A percentile compares a stretch with the other conserved stretches of the same genome.
These are phyloP conservation scores for Sciurus vulgaris DNA, from an alignment of 2,797 vertebrate species.

Conservation along the genomic window DNA sequence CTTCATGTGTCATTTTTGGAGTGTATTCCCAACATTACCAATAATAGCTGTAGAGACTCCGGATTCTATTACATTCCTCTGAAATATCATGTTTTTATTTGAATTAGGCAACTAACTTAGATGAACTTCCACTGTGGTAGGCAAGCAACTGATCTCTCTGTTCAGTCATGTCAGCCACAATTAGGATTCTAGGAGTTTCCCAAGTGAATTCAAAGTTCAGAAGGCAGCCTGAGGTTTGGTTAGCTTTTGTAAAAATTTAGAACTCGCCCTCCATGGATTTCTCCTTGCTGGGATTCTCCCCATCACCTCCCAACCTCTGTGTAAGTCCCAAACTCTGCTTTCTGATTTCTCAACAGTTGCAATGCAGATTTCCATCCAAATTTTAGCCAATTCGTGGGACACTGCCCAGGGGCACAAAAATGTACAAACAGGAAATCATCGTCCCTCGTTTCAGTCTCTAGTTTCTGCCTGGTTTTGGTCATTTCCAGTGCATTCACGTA, in stretches of 20 bases:
- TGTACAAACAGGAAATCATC: background rate
- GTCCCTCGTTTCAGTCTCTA: background rate
- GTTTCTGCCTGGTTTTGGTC: background rate
- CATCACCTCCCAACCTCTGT: background rate
- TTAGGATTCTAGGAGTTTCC: background rate
- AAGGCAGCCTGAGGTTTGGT: background rate
- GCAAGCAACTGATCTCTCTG: background rate
- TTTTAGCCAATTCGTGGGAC: background rate
- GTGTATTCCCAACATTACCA: background rate
- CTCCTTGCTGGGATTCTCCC: background rate
- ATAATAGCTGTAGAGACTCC: background rate
- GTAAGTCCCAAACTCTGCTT: background rate
- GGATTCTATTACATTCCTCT: slow-evolving; percentile 3
- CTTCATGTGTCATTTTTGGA: background rate
- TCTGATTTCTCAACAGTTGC: background rate
- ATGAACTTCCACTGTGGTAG: background rate
- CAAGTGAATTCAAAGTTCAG: background rate
- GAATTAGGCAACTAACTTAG: background rate
- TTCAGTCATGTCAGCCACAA: background rate
- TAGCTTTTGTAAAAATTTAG: background rate
- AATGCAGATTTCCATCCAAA: background rate
- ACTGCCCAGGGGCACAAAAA: background rate
- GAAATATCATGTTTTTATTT: background rate
- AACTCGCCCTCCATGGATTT: background rate
- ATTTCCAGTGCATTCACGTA: background rate